These are phyloP conservation scores for Scarus forsteni DNA, from an alignment of 2,797 vertebrate genomes.

Conservation along the genomic window DNA sequence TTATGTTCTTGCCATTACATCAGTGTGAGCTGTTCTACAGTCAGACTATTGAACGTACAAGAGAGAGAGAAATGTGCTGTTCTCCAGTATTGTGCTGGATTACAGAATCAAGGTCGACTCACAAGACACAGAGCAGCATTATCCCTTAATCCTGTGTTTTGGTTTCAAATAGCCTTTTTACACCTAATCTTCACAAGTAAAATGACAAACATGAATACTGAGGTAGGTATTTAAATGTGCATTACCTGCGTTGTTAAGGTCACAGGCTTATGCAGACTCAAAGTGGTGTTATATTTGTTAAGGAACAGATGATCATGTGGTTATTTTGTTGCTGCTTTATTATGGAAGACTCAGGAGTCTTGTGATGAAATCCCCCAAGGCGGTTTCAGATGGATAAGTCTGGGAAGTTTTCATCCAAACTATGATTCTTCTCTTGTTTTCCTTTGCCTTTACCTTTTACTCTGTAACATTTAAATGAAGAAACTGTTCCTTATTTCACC, in stretches of 20 bases:
- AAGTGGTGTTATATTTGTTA: constrained; percentile 61
- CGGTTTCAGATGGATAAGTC: constrained; percentile 57
- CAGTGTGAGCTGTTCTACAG: constrained; percentile 69
- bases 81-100: constrained; percentile 84
- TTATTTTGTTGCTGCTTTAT: constrained; percentile 59
- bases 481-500: constrained; percentile 11
- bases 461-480: constrained; percentile 22
- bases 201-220: constrained; percentile 83
- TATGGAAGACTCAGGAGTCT: constrained; percentile 57
- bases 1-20: constrained; percentile 75
- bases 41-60: constrained; percentile 74
- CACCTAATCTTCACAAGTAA: constrained; percentile 83
- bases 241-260: constrained; percentile 80
- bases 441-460: constrained; percentile 6
- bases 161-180: constrained; percentile 86
- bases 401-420: constrained; percentile 58
- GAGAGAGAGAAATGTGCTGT: constrained; percentile 78
- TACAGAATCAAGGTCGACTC: constrained; percentile 85
- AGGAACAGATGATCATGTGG: constrained; percentile 63
- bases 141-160: constrained; percentile 88
- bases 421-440: constrained; percentile 48
- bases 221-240: constrained; percentile 81
- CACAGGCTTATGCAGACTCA: constrained; percentile 79
- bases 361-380: constrained; percentile 70
- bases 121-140: constrained; percentile 85